These are phyloP conservation scores for Panthera leo DNA, from an alignment of 2,113 vertebrate genomes.

Conservation along the genomic window DNA sequence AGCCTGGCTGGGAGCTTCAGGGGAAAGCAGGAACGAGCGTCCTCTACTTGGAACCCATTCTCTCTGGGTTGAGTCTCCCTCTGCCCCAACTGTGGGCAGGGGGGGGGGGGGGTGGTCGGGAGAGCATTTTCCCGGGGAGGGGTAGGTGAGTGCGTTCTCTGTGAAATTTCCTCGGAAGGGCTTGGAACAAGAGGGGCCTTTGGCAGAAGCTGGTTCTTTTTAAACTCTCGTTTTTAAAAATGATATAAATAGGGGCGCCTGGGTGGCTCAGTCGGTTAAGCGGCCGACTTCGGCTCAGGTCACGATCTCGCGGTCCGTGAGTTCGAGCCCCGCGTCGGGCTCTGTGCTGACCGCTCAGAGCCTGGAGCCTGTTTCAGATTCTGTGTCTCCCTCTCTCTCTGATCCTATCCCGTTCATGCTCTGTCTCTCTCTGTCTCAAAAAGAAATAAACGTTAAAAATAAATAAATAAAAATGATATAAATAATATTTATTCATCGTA, in stretches of 20 bases:
- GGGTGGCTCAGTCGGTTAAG: no score
- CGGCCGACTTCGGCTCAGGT: no score
- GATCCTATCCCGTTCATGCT: no score
- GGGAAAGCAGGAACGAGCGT: neutral
- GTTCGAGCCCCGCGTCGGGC: accelerated
- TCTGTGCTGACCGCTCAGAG: no score
- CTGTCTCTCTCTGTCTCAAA: no score
- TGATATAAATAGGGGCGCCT: neutral
- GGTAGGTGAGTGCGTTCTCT: neutral
- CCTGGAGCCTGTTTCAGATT: no score
- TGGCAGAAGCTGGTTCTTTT: neutral
- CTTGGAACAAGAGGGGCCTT: neutral
- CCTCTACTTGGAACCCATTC: neutral
- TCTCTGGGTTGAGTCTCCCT: neutral
- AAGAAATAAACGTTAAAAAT: no score
- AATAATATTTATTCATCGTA: neutral
- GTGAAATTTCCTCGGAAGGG: neutral
- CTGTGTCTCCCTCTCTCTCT: no score
- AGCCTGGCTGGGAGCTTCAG: no score
- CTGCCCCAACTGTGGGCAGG: neutral
- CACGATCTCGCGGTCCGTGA: no score
- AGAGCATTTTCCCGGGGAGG: neutral
- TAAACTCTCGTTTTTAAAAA: neutral
- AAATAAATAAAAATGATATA: neutral
- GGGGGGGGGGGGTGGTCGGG: neutral